Base-by-base conservation (phyloP, 2,113 vertebrate genomes). In the Erpornis zantholeuca region DNA sequence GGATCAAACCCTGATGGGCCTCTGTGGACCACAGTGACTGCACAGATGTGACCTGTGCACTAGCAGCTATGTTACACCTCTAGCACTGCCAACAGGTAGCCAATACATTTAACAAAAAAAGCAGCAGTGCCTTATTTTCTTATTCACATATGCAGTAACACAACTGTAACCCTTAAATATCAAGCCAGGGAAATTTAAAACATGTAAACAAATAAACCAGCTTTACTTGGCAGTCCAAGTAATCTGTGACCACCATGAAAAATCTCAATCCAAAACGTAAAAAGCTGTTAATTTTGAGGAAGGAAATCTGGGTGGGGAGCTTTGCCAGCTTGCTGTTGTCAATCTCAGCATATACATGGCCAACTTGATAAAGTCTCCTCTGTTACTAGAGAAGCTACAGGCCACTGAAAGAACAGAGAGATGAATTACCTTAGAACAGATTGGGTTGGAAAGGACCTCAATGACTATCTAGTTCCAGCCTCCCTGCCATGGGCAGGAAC, bases 301-400 rank as follows among this genome's bases (percentile, higher is more conserved):
- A 70, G 33, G 33, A 70, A 83, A 61, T 42, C 36, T 66, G 29
- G 6, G 17, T 0, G 1, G 12, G 17, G 40, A 89, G 21, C 42
- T 71, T 70, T 15, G 56, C 8, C 22, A 88, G 11, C 53, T 68
- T 66, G 35, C 52, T 42, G 36, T n/a, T 0, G 6, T 60, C 33
- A 56, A 45, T 72, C 47, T 81, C 52, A 52, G 25, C 18, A 42
- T 18, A n/a, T 9, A 5, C 0, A 18, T 0, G 1, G 19, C 4
- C 40, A 79, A 20, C 38, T 23, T 44, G 25, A 44, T 69, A 31
- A 92, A 82, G 9, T 15, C 18, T 82, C 38, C 33, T 66, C 44
- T 72, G 28, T 44, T 71, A 86, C 35, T 60, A 57, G 49, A 75
- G 56, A 61, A 89, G 22, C 47, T 66, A 60, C 31, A 69, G 35